Percentiles rank a stretch among this genome's conserved stretches.
phyloP scores from a whole-genome alignment of 2,797 vertebrate genomes.

The Hyperoplus immaculatus region DNA sequence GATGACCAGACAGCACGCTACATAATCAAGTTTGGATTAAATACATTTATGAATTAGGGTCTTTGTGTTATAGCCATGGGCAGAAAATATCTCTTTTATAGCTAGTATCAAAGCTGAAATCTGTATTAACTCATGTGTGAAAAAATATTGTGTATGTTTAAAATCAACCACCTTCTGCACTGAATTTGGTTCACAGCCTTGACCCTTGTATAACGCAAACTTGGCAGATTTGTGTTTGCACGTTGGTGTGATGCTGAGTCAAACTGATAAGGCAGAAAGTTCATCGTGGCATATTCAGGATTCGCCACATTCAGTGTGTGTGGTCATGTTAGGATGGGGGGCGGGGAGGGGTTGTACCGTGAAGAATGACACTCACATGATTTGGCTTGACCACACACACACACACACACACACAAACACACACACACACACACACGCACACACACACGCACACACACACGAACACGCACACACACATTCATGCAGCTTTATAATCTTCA shows the following conservation, averaged over 20 bases:
- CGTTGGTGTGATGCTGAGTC: not conserved
- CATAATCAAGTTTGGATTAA: too few species aligned
- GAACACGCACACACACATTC: not conserved
- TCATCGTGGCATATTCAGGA: not conserved
- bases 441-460: not conserved
- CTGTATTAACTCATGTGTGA: not conserved
- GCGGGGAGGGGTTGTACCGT: not conserved
- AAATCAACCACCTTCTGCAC: not conserved
- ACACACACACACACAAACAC: not conserved
- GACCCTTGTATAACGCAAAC: not conserved
- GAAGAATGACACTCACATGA: constrained; percentile 38
- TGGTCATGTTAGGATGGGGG: not conserved
- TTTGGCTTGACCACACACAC: constrained; percentile 30
- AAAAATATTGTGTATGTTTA: not conserved
- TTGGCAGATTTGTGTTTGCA: not conserved
- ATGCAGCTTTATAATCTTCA: not conserved
- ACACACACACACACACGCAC: too few species aligned
- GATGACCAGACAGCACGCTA: too few species aligned
- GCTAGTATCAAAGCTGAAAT: not conserved
- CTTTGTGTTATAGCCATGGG: too few species aligned
- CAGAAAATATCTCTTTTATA: too few species aligned
- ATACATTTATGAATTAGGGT: too few species aligned
- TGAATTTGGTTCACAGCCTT: not conserved
- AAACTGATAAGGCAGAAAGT: too few species aligned
- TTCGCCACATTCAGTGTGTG: not conserved